Evolutionary conservation across 2,797 vertebrate species (phyloP).

Genomic region (Typhlichthys eigenmanni): DNA sequence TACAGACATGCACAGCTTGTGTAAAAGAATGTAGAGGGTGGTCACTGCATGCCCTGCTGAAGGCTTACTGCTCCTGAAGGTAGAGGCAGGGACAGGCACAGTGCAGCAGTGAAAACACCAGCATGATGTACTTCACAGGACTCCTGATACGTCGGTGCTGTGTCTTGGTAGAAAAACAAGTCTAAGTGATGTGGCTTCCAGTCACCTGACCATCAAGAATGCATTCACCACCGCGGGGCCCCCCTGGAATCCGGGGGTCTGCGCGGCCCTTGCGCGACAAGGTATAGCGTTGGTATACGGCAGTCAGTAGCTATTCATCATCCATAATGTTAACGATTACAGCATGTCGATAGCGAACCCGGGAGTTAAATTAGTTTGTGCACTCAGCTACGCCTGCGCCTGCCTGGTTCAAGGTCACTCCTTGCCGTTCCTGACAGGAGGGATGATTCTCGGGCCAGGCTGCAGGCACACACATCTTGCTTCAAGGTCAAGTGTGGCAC

Average conservation of each 20-base stretch:
- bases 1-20: too few species aligned
- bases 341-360: constrained; percentile 79
- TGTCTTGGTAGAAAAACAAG: constrained; percentile 58
- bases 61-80: constrained; percentile 43
- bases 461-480: constrained; percentile 64
- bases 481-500: constrained; percentile 81
- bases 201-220: constrained; percentile 56
- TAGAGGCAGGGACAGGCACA: constrained; percentile 28
- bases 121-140: constrained; percentile 47
- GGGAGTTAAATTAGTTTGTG: constrained; percentile 82
- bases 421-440: constrained; percentile 68
- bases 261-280: constrained; percentile 18
- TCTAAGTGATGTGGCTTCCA: constrained; percentile 55
- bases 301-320: constrained; percentile 78
- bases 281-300: constrained; percentile 60
- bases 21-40: too few species aligned
- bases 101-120: constrained; percentile 7
- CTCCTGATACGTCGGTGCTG: constrained; percentile 48
- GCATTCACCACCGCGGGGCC: not conserved
- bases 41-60: constrained; percentile 15
- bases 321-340: constrained; percentile 81
- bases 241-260: not conserved
- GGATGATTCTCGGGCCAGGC: constrained; percentile 72
- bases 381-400: constrained; percentile 73
- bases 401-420: constrained; percentile 78